Percentiles rank a stretch among this genome's conserved stretches.
phyloP scores from a whole-genome alignment of 2,113 vertebrate genomes.

The Sialia sialis region DNA sequence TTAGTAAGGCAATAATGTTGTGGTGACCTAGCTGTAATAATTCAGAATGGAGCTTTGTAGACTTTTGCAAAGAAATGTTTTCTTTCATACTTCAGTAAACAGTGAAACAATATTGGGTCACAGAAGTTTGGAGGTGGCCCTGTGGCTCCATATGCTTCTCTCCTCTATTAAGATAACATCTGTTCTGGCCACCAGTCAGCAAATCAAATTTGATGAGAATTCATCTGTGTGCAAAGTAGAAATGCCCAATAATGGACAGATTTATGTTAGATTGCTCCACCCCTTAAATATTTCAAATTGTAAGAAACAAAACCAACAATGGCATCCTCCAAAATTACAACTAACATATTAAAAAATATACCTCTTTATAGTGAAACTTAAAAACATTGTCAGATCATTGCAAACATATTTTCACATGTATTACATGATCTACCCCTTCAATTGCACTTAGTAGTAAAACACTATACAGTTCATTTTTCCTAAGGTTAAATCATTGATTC shows the following conservation, averaged over 20 bases:
- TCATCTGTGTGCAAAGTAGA: conserved; percentile 58
- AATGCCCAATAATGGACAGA: conserved; percentile 56
- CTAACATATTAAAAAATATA: neutral
- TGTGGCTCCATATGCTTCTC: conserved; percentile 48
- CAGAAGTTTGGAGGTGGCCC: conserved; percentile 55
- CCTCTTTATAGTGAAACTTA: neutral
- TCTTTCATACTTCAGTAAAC: neutral
- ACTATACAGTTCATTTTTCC: conserved; percentile 1
- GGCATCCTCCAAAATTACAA: neutral
- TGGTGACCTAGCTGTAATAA: neutral
- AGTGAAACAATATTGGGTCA: neutral
- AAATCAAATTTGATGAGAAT: conserved; percentile 71
- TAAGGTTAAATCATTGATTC: conserved; percentile 24
- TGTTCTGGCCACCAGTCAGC: conserved; percentile 67
- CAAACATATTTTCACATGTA: neutral
- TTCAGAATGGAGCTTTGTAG: neutral
- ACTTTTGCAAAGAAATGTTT: neutral
- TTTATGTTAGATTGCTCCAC: conserved; percentile 16
- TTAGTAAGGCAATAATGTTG: neutral
- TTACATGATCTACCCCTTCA: neutral
- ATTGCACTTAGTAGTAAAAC: neutral
- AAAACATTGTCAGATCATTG: neutral
- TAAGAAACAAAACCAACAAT: conserved; percentile 22
- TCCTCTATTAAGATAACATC: conserved; percentile 69
- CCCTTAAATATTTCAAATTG: conserved; percentile 36